A percentile compares a stretch with the other conserved stretches of the same genome.
Conservation (phyloP, 2,888 invertebrate species). For the Entomobrya multifasciata region DNA sequence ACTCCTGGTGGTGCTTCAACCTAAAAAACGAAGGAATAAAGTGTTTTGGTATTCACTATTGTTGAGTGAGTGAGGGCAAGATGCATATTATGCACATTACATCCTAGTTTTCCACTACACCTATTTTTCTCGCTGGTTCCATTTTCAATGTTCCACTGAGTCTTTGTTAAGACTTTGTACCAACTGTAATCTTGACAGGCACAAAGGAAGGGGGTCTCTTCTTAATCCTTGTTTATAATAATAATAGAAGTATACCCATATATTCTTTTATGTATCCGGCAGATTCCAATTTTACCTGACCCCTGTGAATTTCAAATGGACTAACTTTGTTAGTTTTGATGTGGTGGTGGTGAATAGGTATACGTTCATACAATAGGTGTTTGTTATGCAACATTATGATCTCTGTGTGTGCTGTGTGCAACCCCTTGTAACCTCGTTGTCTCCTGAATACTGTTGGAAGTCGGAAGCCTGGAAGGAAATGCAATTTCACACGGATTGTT, state of each 20-base stretch:
- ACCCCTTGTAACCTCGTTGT: conserved; percentile 43
- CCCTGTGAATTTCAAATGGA: conserved; percentile 45
- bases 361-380: not conserved
- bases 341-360: not conserved
- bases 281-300: conserved; percentile 51
- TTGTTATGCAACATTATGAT: conserved; percentile 40
- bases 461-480: conserved; percentile 57
- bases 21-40: conserved; percentile 25
- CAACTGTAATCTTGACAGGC: conserved; percentile 40
- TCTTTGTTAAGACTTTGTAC: conserved; percentile 18
- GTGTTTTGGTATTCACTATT: conserved; percentile 55
- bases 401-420: too few species aligned
- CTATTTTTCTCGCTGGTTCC: conserved; percentile 6
- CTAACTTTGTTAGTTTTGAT: not conserved
- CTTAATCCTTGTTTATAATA: conserved; percentile 60
- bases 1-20: conserved; percentile 19
- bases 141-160: not conserved
- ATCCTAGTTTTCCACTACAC: conserved; percentile 29
- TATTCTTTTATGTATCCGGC: conserved; percentile 16
- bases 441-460: conserved; percentile 42
- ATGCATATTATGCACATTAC: not conserved
- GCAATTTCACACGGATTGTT: conserved; percentile 71
- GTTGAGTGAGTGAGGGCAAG: not conserved
- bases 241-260: not conserved
- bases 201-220: conserved; percentile 56